These are phyloP conservation scores for Orientallactaga bullata DNA, from an alignment of 2,113 vertebrate species.

Conservation along the genomic window DNA sequence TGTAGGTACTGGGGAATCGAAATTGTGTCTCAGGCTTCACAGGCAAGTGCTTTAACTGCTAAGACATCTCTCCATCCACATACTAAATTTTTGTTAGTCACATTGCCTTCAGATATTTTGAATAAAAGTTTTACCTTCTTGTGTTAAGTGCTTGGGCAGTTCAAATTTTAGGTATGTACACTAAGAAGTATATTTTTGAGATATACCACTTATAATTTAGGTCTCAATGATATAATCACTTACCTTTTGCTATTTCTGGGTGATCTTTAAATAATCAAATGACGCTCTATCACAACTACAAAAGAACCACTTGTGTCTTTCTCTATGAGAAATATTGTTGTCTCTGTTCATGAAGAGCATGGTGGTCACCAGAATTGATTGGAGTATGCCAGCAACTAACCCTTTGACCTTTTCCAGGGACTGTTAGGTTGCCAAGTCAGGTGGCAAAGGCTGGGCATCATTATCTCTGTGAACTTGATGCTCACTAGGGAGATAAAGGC, in stretches of 20 bases:
- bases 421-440: constrained; percentile 46
- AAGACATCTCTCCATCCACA: too few species aligned
- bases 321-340: neutral
- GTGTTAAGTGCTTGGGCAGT: neutral
- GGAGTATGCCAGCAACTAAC: neutral
- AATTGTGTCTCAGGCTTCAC: too few species aligned
- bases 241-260: neutral
- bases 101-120: neutral
- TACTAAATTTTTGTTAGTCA: neutral
- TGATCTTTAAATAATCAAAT: neutral
- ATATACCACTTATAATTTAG: neutral
- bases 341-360: neutral
- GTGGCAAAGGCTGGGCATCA: constrained; percentile 44
- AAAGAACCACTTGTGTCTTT: neutral
- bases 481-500: constrained; percentile 68
- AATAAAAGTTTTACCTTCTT: neutral
- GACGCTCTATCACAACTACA: neutral
- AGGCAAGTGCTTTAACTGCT: too few species aligned
- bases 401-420: neutral
- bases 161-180: neutral
- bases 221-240: neutral
- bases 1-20: too few species aligned
- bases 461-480: constrained; percentile 53
- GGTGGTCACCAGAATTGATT: neutral
- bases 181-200: neutral